A percentile compares a stretch with the other conserved stretches of the same genome.
These are phyloP conservation scores for Geodia barretti DNA, from an alignment of 37 sponge, comb jelly and placozoan species.

Conservation along the genomic window DNA sequence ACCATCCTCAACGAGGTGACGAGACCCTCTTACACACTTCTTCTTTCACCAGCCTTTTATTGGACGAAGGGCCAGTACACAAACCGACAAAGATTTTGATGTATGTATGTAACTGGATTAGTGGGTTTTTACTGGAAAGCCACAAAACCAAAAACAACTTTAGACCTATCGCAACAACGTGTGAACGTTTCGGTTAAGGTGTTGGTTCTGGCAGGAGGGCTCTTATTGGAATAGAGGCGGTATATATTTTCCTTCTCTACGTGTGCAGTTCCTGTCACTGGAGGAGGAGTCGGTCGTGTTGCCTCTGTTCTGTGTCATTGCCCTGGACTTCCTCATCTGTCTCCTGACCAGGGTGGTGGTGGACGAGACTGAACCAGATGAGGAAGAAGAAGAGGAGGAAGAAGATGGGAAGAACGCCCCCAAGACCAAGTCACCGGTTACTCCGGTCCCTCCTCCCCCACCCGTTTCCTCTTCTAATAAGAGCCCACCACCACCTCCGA, in stretches of 20 bases:
- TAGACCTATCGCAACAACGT: too few relatives aligned
- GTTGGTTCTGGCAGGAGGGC: too few relatives aligned
- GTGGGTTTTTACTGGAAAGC: too few relatives aligned
- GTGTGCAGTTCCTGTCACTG: conserved; percentile 2
- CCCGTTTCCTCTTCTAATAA: not conserved
- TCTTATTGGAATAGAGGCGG: too few relatives aligned
- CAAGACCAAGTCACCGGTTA: not conserved
- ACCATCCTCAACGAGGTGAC: conserved; percentile 19
- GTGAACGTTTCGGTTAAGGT: too few relatives aligned
- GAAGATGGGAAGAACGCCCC: not conserved
- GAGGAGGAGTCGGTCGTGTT: conserved; percentile 7
- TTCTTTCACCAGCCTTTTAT: not conserved
- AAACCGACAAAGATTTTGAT: too few relatives aligned
- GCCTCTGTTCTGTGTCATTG: conserved; percentile 42
- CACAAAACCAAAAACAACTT: too few relatives aligned
- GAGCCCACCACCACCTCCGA: not conserved
- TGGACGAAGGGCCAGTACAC: too few relatives aligned
- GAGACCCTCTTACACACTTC: not conserved
- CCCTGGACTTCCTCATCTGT: conserved; percentile 47
- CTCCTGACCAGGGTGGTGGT: conserved; percentile 31
- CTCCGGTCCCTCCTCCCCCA: not conserved
- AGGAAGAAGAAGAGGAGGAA: conserved; percentile 7
- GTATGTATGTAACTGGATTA: too few relatives aligned
- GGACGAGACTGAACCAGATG: conserved; percentile 1
- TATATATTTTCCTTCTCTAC: not conserved